Percentiles rank a stretch among this genome's conserved stretches.
Evolutionary conservation across 2,797 vertebrate species (phyloP).

Genomic region (Vespertilio murinus): DNA sequence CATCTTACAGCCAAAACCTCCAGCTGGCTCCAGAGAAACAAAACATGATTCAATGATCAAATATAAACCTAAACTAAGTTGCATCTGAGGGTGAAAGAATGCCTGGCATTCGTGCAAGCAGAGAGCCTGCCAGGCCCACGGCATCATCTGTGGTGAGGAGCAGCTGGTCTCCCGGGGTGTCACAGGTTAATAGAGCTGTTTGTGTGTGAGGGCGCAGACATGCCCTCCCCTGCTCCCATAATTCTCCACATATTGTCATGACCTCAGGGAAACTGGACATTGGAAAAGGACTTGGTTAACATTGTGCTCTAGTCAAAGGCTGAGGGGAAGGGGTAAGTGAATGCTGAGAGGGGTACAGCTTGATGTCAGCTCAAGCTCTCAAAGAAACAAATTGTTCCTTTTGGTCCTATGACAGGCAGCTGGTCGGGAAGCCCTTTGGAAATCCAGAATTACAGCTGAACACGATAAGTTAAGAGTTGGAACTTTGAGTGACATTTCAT

Average conservation of each 20-base stretch:
- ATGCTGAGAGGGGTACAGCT: not conserved
- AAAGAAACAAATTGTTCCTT: not conserved
- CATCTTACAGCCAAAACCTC: not conserved
- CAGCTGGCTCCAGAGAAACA: conserved; percentile 27
- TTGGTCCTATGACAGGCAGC: fast-evolving
- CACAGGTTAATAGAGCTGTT: not conserved
- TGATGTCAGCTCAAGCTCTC: not conserved
- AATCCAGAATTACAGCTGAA: not conserved
- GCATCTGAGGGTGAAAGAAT: conserved; percentile 48
- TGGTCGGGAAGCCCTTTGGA: not conserved
- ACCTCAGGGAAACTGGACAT: not conserved
- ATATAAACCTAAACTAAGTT: not conserved
- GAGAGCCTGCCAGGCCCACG: not conserved
- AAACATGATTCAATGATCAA: not conserved
- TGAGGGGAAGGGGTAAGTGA: not conserved
- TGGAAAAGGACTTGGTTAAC: not conserved
- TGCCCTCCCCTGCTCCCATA: not conserved
- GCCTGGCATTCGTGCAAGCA: not conserved
- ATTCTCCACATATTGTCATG: not conserved
- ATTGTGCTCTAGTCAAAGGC: not conserved
- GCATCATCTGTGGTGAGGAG: not conserved
- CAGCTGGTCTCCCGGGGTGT: not conserved
- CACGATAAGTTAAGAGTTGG: not conserved
- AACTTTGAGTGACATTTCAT: not conserved
- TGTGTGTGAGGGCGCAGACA: not conserved